These are phyloP conservation scores for Myotis daubentonii DNA, from an alignment of 2,797 vertebrate species.

Conservation along the genomic window DNA sequence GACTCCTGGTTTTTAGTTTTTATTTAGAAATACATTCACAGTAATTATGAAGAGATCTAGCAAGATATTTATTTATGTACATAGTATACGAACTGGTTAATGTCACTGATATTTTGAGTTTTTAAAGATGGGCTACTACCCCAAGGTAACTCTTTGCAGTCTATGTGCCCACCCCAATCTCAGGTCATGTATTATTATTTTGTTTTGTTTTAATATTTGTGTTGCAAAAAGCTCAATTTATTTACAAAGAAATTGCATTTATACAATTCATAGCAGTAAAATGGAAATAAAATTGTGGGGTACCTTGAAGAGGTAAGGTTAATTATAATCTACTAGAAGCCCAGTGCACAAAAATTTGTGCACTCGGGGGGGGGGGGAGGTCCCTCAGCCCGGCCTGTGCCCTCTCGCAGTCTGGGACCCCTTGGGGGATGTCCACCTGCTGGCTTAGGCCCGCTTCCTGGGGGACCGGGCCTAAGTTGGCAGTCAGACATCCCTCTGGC, in stretches of 20 bases:
- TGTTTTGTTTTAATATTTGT: neutral
- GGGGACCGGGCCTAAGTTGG: too few species aligned
- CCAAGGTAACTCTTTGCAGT: neutral
- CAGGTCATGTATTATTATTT: neutral
- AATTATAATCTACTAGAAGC: neutral
- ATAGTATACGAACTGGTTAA: neutral
- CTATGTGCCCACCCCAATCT: neutral
- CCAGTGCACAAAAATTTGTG: too few species aligned
- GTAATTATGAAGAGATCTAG: conserved; percentile 11
- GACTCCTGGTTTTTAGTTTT: neutral
- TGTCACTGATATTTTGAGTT: neutral
- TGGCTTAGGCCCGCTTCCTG: too few species aligned
- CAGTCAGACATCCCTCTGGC: too few species aligned
- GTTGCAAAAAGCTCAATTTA: neutral
- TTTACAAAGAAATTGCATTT: conserved; percentile 4
- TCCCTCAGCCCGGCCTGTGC: too few species aligned
- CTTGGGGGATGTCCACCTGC: too few species aligned
- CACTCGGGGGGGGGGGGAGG: too few species aligned
- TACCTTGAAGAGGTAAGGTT: neutral
- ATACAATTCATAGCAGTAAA: conserved; percentile 8
- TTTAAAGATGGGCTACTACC: neutral
- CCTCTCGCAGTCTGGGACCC: too few species aligned
- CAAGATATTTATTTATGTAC: neutral
- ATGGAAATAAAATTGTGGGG: conserved; percentile 10
- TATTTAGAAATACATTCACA: neutral